These are phyloP conservation scores for Drosophila nigricruria DNA, from an alignment of 2,888 invertebrate genomes.

Conservation along the genomic window DNA sequence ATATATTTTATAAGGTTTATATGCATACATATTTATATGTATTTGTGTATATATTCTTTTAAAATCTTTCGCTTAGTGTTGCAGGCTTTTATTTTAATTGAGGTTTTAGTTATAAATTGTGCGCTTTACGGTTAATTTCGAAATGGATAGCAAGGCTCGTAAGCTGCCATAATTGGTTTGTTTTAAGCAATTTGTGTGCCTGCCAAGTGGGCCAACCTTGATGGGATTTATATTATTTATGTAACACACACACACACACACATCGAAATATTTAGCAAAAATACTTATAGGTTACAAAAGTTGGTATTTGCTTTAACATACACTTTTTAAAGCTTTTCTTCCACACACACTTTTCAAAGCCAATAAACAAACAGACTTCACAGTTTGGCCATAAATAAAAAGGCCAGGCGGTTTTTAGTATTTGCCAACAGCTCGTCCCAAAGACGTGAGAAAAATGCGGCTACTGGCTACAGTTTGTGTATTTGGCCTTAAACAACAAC, in stretches of 20 bases:
- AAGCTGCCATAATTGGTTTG: constrained; percentile 56
- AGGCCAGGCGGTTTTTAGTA: constrained; percentile 38
- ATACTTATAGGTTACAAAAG: neutral
- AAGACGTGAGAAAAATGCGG: constrained; percentile 65
- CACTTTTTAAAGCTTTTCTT: constrained; percentile 3
- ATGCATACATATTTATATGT: neutral
- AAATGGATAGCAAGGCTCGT: constrained; percentile 51
- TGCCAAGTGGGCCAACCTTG: constrained; percentile 33
- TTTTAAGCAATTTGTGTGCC: constrained; percentile 29
- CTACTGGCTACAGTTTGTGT: constrained; percentile 10
- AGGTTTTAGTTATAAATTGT: constrained; percentile 57
- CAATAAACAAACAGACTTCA: constrained; percentile 53
- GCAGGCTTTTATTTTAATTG: constrained; percentile 66
- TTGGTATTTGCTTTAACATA: neutral
- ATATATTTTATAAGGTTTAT: constrained; percentile 7
- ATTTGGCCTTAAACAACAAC: constrained; percentile 30
- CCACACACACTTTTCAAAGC: constrained; percentile 30
- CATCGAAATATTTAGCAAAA: neutral
- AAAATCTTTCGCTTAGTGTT: constrained; percentile 23
- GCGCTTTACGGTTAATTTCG: constrained; percentile 58
- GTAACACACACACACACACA: neutral
- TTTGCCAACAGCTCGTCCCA: constrained; percentile 47
- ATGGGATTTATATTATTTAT: constrained; percentile 27
- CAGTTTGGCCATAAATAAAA: constrained; percentile 67
- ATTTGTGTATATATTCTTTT: constrained; percentile 34